These are phyloP conservation scores for Pseudochaenichthys georgianus DNA, from an alignment of 2,797 vertebrate genomes.

Conservation along the genomic window DNA sequence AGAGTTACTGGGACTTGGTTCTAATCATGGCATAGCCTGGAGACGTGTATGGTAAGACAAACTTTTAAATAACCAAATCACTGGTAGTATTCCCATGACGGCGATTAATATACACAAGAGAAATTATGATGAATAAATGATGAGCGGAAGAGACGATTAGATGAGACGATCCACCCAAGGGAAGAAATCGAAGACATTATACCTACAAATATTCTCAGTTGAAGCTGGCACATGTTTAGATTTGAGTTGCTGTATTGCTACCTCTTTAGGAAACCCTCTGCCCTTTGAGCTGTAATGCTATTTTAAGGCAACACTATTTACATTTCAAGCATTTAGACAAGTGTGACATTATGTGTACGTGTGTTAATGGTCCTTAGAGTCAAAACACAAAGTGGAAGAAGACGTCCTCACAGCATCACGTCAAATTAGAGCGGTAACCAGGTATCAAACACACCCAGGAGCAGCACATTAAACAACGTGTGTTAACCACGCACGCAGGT, in stretches of 20 bases:
- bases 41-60: slow-evolving; percentile 43
- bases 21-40: slow-evolving; percentile 59
- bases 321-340: slow-evolving; percentile 5
- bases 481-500: slow-evolving; percentile 57
- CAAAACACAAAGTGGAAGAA: slow-evolving; percentile 9
- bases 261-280: slow-evolving; percentile 8
- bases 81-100: slow-evolving; percentile 45
- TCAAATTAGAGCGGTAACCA: slow-evolving; percentile 46
- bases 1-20: slow-evolving; percentile 35
- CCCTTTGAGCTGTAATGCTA: not conserved
- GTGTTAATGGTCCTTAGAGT: slow-evolving; percentile 1
- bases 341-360: not conserved
- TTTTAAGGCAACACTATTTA: slow-evolving; percentile 11
- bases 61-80: slow-evolving; percentile 70
- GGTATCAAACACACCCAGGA: slow-evolving; percentile 62
- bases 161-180: slow-evolving; percentile 25
- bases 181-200: slow-evolving; percentile 8
- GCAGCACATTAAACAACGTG: slow-evolving; percentile 39
- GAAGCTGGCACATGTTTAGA: slow-evolving; percentile 2
- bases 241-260: not conserved
- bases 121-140: slow-evolving; percentile 34
- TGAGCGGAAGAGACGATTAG: slow-evolving; percentile 10
- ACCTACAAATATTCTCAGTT: slow-evolving; percentile 19
- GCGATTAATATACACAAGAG: slow-evolving; percentile 36
- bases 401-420: slow-evolving; percentile 12